phyloP scores from a whole-genome alignment of 2,113 vertebrate genomes.

The Lasiurus cinereus region DNA sequence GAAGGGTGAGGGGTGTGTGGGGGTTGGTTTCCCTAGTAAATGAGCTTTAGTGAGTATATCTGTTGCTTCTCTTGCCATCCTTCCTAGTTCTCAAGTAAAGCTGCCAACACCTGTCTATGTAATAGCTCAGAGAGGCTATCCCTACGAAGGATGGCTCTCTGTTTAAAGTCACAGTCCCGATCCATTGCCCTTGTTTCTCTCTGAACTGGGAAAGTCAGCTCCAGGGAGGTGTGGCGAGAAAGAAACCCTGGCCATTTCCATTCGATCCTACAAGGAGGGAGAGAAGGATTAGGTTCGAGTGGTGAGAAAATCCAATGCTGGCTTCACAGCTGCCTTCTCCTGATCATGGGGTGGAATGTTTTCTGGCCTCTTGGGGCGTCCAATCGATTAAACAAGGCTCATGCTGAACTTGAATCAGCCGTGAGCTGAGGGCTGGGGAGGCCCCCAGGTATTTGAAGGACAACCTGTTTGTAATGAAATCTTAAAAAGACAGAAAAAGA shows the following conservation, averaged over 20 bases:
- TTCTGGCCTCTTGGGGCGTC: slow-evolving; percentile 27
- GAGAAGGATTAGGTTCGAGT: background rate
- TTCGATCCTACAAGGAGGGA: slow-evolving; percentile 56
- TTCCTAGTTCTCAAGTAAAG: slow-evolving; percentile 58
- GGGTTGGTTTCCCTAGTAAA: slow-evolving; percentile 38
- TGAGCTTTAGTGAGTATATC: slow-evolving; percentile 60
- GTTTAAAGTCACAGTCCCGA: slow-evolving; percentile 29
- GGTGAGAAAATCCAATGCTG: slow-evolving; percentile 50
- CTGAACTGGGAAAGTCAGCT: slow-evolving; percentile 41
- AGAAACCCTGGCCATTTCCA: slow-evolving; percentile 22
- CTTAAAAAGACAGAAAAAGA: slow-evolving; percentile 35
- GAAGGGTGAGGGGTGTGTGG: slow-evolving; percentile 49
- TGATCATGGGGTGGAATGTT: background rate
- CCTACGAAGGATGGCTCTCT: background rate
- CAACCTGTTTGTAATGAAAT: slow-evolving; percentile 67
- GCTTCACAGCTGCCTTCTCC: background rate
- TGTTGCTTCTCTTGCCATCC: slow-evolving; percentile 50
- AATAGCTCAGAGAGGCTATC: background rate
- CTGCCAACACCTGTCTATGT: slow-evolving; percentile 44
- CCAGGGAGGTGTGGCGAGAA: background rate
- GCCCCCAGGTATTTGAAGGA: slow-evolving; percentile 17
- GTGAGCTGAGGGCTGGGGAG: background rate
- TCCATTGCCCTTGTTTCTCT: slow-evolving; percentile 43
- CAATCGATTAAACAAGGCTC: slow-evolving; percentile 49
- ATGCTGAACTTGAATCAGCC: slow-evolving; percentile 58